A percentile compares a stretch with the other conserved stretches of the same genome.
These are phyloP conservation scores for Trypoxylus dichotomus DNA, from an alignment of 1,140 invertebrate species.

Conservation along the genomic window DNA sequence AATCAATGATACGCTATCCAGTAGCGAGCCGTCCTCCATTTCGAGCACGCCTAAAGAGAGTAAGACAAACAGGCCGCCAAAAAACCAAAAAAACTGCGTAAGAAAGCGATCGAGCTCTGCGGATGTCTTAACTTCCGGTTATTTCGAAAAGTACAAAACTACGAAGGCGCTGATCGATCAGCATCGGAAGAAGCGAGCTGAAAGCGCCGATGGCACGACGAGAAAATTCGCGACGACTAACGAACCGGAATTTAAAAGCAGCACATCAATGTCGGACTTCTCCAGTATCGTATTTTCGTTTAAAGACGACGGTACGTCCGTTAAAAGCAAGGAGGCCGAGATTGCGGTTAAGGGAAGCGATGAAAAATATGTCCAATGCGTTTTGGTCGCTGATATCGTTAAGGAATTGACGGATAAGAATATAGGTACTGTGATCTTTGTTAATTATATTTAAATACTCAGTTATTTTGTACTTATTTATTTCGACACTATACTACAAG, in stretches of 20 bases:
- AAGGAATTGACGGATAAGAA: constrained; percentile 11
- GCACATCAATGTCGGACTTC: constrained; percentile 17
- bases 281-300: background rate
- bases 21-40: background rate
- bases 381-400: constrained; percentile 7
- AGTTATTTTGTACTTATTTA: no score
- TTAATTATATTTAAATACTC: no score
- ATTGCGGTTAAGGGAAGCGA: background rate
- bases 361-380: constrained; percentile 14
- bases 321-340: background rate
- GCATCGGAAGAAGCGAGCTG: background rate
- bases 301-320: background rate
- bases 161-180: constrained; percentile 9
- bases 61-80: background rate
- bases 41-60: background rate
- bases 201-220: background rate
- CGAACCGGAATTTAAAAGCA: background rate
- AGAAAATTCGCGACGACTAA: background rate
- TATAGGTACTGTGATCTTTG: no score
- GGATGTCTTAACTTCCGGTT: constrained; percentile 18
- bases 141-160: constrained; percentile 10
- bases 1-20: background rate
- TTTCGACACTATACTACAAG: no score
- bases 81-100: constrained; percentile 14
- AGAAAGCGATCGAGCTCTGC: constrained; percentile 8